phyloP scores from a whole-genome alignment of 2,797 vertebrate species.

The Pseudocheirus occidentalis region DNA sequence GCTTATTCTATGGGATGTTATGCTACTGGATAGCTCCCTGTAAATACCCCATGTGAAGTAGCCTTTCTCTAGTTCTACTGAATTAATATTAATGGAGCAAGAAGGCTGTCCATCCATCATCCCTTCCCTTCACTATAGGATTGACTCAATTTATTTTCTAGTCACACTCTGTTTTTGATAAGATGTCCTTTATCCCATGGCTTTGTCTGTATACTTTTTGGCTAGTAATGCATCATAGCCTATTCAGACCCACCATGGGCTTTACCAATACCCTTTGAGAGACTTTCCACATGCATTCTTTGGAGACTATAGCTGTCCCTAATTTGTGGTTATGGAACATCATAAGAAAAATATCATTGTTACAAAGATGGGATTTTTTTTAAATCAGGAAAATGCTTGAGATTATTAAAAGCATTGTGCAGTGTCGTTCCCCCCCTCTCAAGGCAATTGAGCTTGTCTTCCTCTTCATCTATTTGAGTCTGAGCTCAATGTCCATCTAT shows the following conservation, averaged over 20 bases:
- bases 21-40: neutral
- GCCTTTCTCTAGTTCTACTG: neutral
- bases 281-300: neutral
- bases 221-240: neutral
- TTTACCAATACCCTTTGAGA: neutral
- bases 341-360: neutral
- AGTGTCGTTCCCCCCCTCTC: neutral
- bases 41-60: neutral
- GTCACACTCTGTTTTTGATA: neutral
- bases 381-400: neutral
- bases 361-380: neutral
- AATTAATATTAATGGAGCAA: neutral
- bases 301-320: neutral
- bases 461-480: neutral
- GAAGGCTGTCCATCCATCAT: neutral
- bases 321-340: neutral
- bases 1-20: neutral
- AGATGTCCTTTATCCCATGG: neutral
- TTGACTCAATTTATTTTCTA: neutral
- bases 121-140: neutral
- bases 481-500: neutral
- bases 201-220: neutral
- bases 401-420: neutral
- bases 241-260: neutral
- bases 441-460: neutral